phyloP scores from a whole-genome alignment of 1,140 invertebrate genomes.

The Penaeus chinensis region DNA sequence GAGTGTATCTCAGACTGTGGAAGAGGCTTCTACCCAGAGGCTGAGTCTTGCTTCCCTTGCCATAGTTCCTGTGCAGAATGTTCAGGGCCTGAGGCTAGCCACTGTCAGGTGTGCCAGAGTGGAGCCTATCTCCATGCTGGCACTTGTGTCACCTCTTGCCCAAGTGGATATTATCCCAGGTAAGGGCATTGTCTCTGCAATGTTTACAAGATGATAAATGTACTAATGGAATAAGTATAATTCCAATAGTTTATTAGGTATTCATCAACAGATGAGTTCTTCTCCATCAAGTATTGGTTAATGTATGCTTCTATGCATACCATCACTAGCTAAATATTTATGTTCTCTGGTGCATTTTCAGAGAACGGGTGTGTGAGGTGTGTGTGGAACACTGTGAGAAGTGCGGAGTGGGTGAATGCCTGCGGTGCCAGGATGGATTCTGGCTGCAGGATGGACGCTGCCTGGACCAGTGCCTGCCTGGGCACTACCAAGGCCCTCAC shows the following conservation, averaged over 20 bases:
- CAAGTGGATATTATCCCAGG: slow-evolving; percentile 47
- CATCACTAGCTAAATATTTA: too few species aligned
- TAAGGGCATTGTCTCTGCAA: not conserved
- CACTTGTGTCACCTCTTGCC: slow-evolving; percentile 37
- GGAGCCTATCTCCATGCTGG: slow-evolving; percentile 45
- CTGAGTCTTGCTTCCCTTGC: slow-evolving; percentile 23
- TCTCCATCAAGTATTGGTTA: too few species aligned
- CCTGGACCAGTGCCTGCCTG: slow-evolving; percentile 24
- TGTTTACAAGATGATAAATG: too few species aligned
- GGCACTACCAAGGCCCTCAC: slow-evolving; percentile 26
- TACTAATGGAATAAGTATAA: too few species aligned
- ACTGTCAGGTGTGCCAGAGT: slow-evolving; percentile 47
- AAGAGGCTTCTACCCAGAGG: slow-evolving; percentile 38
- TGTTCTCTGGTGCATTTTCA: not conserved
- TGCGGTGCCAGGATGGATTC: slow-evolving; percentile 23
- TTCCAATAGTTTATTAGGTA: too few species aligned
- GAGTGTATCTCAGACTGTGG: slow-evolving; percentile 53
- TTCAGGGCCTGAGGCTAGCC: slow-evolving; percentile 38
- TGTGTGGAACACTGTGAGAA: slow-evolving; percentile 36
- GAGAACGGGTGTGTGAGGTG: slow-evolving; percentile 38
- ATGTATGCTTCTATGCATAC: too few species aligned
- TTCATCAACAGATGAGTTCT: too few species aligned
- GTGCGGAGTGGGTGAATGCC: slow-evolving; percentile 45
- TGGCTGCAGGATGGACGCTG: slow-evolving; percentile 40
- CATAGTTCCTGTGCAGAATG: slow-evolving; percentile 48